These are phyloP conservation scores for Phoebastria nigripes DNA, from an alignment of 2,797 vertebrate genomes.

Conservation along the genomic window DNA sequence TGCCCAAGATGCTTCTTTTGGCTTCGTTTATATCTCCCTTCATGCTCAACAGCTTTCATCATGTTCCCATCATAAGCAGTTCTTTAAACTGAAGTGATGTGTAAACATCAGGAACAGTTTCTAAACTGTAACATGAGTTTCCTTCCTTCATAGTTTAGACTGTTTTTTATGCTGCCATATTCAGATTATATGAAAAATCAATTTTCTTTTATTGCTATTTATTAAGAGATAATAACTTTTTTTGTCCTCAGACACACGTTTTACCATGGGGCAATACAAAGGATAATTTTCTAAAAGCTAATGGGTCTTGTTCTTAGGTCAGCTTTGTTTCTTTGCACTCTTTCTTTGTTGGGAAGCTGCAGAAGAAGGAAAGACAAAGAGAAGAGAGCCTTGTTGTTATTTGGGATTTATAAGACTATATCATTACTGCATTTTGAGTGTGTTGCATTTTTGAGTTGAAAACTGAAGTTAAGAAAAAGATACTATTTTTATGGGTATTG, in stretches of 20 bases:
- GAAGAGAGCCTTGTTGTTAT: not conserved
- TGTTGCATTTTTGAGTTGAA: not conserved
- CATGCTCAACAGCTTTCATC: constrained; percentile 34
- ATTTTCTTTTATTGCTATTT: not conserved
- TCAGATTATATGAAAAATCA: not conserved
- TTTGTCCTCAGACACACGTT: not conserved
- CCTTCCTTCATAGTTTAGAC: not conserved
- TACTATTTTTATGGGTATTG: not conserved
- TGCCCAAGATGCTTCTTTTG: constrained; percentile 4
- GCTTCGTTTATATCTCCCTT: not conserved
- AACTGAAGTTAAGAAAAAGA: not conserved
- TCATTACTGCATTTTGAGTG: not conserved
- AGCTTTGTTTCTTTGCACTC: not conserved
- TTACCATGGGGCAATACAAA: not conserved
- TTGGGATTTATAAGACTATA: not conserved
- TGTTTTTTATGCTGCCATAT: not conserved
- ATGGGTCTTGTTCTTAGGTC: not conserved
- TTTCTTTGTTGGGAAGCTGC: not conserved
- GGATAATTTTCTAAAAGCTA: not conserved
- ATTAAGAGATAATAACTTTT: not conserved
- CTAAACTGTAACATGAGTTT: not conserved
- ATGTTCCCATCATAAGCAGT: constrained; percentile 25
- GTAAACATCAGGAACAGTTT: constrained; percentile 37
- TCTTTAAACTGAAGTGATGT: constrained; percentile 31
- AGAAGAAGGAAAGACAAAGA: not conserved